Base-by-base conservation (phyloP, 1,140 invertebrate genomes). In the Ylistrum balloti region DNA sequence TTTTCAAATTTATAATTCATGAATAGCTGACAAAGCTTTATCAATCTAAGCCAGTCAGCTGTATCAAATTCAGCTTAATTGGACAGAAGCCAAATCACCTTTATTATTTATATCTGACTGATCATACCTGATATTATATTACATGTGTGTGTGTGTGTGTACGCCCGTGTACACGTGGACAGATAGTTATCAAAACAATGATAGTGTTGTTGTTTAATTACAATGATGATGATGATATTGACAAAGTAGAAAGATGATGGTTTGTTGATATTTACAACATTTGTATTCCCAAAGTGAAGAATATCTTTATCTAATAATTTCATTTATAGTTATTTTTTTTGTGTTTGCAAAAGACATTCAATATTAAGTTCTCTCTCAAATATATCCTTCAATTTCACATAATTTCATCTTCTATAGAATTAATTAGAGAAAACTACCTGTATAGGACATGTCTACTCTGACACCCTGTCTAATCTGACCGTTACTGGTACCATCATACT, bases 101-200 rank as follows among this genome's bases (percentile, higher is more conserved):
- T 74, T n/a, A 74, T 74, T 74, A 74, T 74, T 74, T 74, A 74
- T 74, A 74, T n/a, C 56, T 74, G 13, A 56, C 17, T 56, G 45
- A 56, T 56, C 22, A 56, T 74, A 28, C 17, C 56, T 28, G n/a
- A 74, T 74, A 74, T 74, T n/a, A 2, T 28, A 74, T 74, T 74
- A 74, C 56, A 74, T 5, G 13, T 74, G 13, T 1, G n/a, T 74
- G n/a, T 74, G 56, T 74, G 56, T 74, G 13, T 74, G 13, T 1
- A 17, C 28, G n/a, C 28, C 22, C 28, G 56, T 74, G 56, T 74
- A 74, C 56, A n/a, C 22, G 11, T 28, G 56, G 15, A 74, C 56
- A 74, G 0, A 74, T 17, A 3, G 22, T 17, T 20, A 56, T 56
- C 13, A 7, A 56, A 3, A 9, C 56, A 7, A 28, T 74, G 56